These are phyloP conservation scores for Diachasmimorpha longicaudata DNA, from an alignment of 1,140 invertebrate genomes.

Conservation along the genomic window DNA sequence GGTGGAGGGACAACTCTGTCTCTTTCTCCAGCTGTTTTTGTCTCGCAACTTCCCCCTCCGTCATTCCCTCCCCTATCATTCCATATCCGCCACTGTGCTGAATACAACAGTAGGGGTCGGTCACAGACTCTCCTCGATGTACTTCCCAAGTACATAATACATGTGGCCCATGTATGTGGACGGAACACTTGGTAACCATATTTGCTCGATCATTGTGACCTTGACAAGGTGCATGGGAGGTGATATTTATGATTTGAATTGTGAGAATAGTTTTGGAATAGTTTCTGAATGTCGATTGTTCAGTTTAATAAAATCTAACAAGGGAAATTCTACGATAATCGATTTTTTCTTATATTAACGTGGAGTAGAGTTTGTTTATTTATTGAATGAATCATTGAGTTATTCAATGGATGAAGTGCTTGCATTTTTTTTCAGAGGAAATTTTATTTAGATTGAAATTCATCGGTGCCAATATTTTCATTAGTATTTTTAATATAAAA, in stretches of 20 bases:
- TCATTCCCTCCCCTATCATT: not conserved
- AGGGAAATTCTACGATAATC: too few relatives aligned
- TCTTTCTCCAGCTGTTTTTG: conserved; percentile 22
- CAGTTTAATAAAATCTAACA: too few relatives aligned
- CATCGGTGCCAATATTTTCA: too few relatives aligned
- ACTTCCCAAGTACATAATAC: not conserved
- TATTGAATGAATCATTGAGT: too few relatives aligned
- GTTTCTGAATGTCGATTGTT: not conserved
- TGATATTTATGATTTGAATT: conserved; percentile 1
- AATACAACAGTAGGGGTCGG: not conserved
- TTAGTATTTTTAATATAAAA: too few relatives aligned
- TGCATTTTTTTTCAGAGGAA: too few relatives aligned
- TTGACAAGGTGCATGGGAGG: not conserved
- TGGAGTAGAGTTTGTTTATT: too few relatives aligned
- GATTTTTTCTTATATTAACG: too few relatives aligned
- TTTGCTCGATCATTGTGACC: conserved; percentile 14
- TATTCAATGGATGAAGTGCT: too few relatives aligned
- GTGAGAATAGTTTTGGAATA: not conserved
- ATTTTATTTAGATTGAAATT: too few relatives aligned
- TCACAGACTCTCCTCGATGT: not conserved
- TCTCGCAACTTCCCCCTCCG: not conserved
- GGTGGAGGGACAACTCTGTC: not conserved
- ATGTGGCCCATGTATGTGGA: not conserved
- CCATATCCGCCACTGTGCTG: not conserved
- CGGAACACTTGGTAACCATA: not conserved